Conservation (phyloP, 2,113 vertebrate genomes). For the Triplophysa siluroides region DNA sequence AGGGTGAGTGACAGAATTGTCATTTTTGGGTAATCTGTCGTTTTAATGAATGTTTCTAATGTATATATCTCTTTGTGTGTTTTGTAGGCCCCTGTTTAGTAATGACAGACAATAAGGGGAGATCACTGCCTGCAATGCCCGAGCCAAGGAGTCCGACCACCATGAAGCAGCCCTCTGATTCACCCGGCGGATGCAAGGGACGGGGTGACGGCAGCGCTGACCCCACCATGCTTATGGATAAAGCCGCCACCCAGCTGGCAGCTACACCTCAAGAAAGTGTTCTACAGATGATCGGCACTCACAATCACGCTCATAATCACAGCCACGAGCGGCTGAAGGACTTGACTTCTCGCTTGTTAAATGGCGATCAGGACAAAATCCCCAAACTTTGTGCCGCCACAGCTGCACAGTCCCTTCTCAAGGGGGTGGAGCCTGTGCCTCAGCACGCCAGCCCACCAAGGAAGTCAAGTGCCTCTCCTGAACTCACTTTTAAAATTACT, state of each 20-base stretch:
- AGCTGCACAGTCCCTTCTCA: conserved; percentile 75
- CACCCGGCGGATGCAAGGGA: conserved; percentile 80
- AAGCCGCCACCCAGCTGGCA: conserved; percentile 82
- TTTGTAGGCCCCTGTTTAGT: conserved; percentile 58
- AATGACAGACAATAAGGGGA: conserved; percentile 80
- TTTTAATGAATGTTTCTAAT: too few relatives aligned
- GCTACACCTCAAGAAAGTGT: conserved; percentile 86
- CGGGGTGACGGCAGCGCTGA: conserved; percentile 82
- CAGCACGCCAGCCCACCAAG: conserved; percentile 73
- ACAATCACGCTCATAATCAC: conserved; percentile 70
- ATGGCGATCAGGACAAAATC: conserved; percentile 82
- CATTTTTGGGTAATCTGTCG: too few relatives aligned
- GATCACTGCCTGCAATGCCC: conserved; percentile 81
- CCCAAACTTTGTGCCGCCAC: conserved; percentile 76
- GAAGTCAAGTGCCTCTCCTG: conserved; percentile 80
- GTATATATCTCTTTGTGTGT: not conserved
- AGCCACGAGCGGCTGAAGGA: conserved; percentile 88
- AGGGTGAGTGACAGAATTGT: too few relatives aligned
- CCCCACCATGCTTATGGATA: conserved; percentile 86
- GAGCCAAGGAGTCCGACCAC: conserved; percentile 81
- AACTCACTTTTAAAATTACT: conserved; percentile 89
- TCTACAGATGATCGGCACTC: conserved; percentile 86
- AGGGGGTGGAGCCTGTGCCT: conserved; percentile 80
- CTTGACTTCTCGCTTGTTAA: conserved; percentile 89
- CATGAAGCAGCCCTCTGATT: conserved; percentile 92